phyloP scores from a whole-genome alignment of 2,888 invertebrate species.

The Teinopalpus imperialis region DNA sequence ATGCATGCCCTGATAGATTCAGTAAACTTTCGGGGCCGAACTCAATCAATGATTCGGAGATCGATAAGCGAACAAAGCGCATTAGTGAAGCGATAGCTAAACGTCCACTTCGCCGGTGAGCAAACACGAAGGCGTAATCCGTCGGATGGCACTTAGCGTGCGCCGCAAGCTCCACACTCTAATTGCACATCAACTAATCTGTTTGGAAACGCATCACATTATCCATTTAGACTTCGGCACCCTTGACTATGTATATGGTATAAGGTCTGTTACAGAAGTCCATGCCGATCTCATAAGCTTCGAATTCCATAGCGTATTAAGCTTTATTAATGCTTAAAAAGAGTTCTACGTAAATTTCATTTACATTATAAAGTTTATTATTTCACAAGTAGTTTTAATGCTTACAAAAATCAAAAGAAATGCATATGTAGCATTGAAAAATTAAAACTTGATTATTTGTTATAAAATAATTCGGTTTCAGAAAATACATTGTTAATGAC shows the following conservation, averaged over 20 bases:
- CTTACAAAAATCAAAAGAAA: too few relatives aligned
- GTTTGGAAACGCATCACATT: conserved; percentile 67
- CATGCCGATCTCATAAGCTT: too few relatives aligned
- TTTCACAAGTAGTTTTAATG: too few relatives aligned
- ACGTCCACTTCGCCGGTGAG: conserved; percentile 68
- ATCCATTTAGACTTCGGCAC: conserved; percentile 33
- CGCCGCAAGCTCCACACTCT: conserved; percentile 71
- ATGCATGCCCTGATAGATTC: conserved; percentile 12
- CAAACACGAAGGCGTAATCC: conserved; percentile 75
- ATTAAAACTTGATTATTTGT: too few relatives aligned
- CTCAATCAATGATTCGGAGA: conserved; percentile 62
- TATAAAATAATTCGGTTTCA: too few relatives aligned
- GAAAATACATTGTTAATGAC: too few relatives aligned
- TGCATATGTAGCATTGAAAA: too few relatives aligned
- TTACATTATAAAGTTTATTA: too few relatives aligned
- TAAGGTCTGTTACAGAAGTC: too few relatives aligned
- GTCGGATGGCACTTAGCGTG: conserved; percentile 71
- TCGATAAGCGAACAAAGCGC: conserved; percentile 65
- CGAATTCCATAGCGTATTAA: too few relatives aligned
- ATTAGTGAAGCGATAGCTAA: conserved; percentile 67
- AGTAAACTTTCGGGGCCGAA: conserved; percentile 18
- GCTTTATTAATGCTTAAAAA: too few relatives aligned
- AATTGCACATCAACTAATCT: conserved; percentile 76
- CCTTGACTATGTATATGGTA: conserved; percentile 20
- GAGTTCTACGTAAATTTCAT: too few relatives aligned